phyloP scores from a whole-genome alignment of 2,888 invertebrate species.

The Ceriagrion tenellum region DNA sequence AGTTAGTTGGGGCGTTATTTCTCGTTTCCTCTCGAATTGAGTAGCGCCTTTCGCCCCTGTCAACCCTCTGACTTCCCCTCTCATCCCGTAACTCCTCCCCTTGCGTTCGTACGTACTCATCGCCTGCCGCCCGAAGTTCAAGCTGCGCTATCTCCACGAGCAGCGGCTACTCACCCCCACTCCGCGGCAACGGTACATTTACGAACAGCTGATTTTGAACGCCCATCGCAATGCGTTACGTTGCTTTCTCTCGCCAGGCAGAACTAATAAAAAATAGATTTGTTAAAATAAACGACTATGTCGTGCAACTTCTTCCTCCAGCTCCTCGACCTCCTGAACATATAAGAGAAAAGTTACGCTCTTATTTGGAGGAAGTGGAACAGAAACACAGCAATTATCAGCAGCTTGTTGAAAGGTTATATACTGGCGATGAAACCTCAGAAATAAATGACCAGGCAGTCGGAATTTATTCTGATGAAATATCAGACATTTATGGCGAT shows the following conservation, averaged over 20 bases:
- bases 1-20: not conserved
- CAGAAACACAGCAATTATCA: too few relatives aligned
- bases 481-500: too few relatives aligned
- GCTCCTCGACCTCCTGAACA: too few relatives aligned
- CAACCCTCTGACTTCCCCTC: not conserved
- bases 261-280: not conserved
- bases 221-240: not conserved
- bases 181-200: not conserved
- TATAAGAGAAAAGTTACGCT: too few relatives aligned
- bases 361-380: too few relatives aligned
- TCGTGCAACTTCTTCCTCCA: too few relatives aligned
- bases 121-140: too few relatives aligned
- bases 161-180: not conserved
- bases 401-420: too few relatives aligned
- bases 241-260: not conserved
- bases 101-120: too few relatives aligned
- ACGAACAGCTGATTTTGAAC: not conserved
- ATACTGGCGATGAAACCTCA: too few relatives aligned
- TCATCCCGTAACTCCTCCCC: not conserved
- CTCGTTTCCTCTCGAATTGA: not conserved
- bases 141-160: not conserved
- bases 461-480: too few relatives aligned
- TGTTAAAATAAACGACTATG: not conserved
- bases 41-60: not conserved
- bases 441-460: too few relatives aligned